Percentiles rank a stretch among this genome's conserved stretches.
Conservation (phyloP, 2,113 vertebrate species). For the Vanacampus margaritifer region DNA sequence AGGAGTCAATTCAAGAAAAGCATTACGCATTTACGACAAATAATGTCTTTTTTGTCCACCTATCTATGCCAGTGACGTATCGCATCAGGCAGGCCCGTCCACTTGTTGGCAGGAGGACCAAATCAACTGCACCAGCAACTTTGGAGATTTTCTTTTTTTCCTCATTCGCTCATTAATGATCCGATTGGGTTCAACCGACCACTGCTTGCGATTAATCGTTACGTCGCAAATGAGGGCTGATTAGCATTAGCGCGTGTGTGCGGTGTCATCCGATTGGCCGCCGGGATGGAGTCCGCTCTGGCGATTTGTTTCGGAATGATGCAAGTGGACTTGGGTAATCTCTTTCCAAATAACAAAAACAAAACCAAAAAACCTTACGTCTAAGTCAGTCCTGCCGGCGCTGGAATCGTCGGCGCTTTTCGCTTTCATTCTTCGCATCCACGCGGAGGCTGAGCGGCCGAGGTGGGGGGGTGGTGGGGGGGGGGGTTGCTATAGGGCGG, state of each 20-base stretch:
- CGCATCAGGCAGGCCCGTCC: background rate
- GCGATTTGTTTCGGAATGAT: conserved; percentile 40
- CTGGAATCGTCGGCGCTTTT: conserved; percentile 42
- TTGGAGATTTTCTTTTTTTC: background rate
- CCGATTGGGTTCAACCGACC: background rate
- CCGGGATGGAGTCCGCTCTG: conserved; percentile 34
- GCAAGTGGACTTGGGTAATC: conserved; percentile 25
- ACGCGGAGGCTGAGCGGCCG: conserved; percentile 15
- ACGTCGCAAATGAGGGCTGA: background rate
- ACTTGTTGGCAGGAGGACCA: background rate
- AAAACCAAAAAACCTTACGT: background rate
- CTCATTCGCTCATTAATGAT: background rate
- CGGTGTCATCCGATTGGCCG: background rate
- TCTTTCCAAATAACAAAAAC: background rate
- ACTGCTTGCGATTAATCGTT: background rate
- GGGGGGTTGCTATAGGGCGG: background rate
- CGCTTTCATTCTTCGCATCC: conserved; percentile 21
- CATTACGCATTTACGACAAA: too few species aligned
- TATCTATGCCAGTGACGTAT: background rate
- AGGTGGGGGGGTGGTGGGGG: conserved; percentile 5
- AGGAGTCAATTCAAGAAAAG: too few species aligned
- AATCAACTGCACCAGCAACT: too few species aligned
- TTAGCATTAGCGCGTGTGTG: background rate
- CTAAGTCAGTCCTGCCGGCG: conserved; percentile 26
- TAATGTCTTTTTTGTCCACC: background rate